Evolutionary conservation across 2,797 vertebrate species (phyloP).

Genomic region (Pampus argenteus): DNA sequence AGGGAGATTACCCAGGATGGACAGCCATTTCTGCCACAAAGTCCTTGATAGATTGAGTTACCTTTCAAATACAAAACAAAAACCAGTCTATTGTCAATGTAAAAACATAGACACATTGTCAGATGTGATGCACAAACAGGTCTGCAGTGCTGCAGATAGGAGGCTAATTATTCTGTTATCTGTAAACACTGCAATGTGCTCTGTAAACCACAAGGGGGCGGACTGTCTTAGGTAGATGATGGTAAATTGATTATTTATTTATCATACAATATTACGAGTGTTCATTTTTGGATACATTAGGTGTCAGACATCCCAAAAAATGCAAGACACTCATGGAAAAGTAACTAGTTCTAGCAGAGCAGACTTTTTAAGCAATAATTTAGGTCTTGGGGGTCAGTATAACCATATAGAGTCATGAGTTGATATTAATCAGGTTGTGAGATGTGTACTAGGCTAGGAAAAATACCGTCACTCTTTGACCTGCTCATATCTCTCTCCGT

Average conservation of each 20-base stretch:
- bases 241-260: not conserved
- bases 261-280: not conserved
- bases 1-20: not conserved
- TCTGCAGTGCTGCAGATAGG: constrained; percentile 15
- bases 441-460: not conserved
- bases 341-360: not conserved
- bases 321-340: not conserved
- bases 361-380: not conserved
- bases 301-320: not conserved
- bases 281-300: not conserved
- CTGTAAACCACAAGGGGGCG: constrained; percentile 42
- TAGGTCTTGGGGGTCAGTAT: not conserved
- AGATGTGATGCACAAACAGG: not conserved
- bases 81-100: not conserved
- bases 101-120: not conserved
- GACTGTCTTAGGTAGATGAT: not conserved
- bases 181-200: constrained; percentile 11
- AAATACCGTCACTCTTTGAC: not conserved
- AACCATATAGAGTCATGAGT: not conserved
- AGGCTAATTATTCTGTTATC: not conserved
- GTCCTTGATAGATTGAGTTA: not conserved
- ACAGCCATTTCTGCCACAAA: not conserved
- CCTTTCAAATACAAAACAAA: not conserved
- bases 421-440: not conserved
- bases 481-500: not conserved